Evolutionary conservation across 2,113 vertebrate genomes (phyloP).

Genomic region (Sphyrna mokarran): DNA sequence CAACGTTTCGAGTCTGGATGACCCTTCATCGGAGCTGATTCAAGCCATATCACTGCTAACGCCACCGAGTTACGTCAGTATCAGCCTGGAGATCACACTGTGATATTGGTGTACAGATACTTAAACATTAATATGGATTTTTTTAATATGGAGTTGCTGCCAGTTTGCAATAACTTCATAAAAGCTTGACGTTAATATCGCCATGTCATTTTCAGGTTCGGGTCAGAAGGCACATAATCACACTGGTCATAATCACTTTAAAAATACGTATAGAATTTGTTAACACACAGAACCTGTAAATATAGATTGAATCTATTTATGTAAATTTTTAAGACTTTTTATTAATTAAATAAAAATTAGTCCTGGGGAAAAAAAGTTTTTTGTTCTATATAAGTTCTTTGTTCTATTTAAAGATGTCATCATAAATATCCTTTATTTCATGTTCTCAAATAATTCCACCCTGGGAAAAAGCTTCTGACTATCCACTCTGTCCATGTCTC

Average conservation of each 20-base stretch:
- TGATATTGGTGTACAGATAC: neutral
- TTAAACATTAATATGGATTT: neutral
- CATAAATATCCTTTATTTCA: too few relatives aligned
- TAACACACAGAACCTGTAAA: neutral
- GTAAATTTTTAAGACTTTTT: neutral
- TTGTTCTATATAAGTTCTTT: too few relatives aligned
- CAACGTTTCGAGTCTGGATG: too few relatives aligned
- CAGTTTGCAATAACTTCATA: neutral
- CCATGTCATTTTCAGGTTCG: neutral
- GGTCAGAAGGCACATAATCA: neutral
- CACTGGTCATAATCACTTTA: conserved; percentile 1
- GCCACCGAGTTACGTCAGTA: neutral
- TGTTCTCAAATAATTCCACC: too few relatives aligned
- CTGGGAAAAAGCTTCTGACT: too few relatives aligned
- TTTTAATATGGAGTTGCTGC: neutral
- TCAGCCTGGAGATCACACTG: neutral
- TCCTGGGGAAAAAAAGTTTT: too few relatives aligned
- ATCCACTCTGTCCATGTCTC: too few relatives aligned
- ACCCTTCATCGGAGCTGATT: neutral
- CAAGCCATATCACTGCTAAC: neutral
- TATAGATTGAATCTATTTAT: conserved; percentile 37
- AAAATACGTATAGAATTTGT: conserved; percentile 18
- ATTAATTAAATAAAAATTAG: neutral
- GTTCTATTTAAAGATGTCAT: too few relatives aligned
- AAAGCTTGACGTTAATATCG: neutral